Evolutionary conservation across 1,140 invertebrate species (phyloP).

Genomic region (Phymastichus coffea): DNA sequence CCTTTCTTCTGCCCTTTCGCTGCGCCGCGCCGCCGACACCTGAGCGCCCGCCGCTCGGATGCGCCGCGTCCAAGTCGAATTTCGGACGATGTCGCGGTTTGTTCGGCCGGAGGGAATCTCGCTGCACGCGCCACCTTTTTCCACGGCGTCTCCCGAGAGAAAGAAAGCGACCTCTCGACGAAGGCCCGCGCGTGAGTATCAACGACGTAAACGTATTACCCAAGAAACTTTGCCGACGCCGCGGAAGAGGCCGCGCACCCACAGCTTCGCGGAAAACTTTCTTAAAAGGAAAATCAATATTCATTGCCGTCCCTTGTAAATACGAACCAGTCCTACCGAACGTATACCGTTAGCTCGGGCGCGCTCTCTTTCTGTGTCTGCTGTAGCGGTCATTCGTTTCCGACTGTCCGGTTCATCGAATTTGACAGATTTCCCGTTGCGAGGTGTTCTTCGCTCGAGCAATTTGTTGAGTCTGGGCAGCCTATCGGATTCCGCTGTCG

Average conservation of each 20-base stretch:
- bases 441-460: too few species aligned
- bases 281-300: constrained; percentile 24
- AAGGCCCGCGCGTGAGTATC: not conserved
- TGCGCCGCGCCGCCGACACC: not conserved
- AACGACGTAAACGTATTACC: constrained; percentile 6
- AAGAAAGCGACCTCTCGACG: constrained; percentile 9
- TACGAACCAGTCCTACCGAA: too few species aligned
- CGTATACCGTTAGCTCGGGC: too few species aligned
- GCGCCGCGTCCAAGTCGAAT: not conserved
- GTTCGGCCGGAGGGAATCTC: too few species aligned
- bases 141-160: constrained; percentile 15
- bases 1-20: not conserved
- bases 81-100: too few species aligned
- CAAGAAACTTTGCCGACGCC: constrained; percentile 5
- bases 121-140: not conserved
- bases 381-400: too few species aligned
- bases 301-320: constrained; percentile 15
- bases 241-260: not conserved
- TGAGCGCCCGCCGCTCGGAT: not conserved
- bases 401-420: too few species aligned
- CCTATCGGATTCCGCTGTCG: too few species aligned
- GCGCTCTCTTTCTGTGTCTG: too few species aligned
- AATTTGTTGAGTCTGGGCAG: too few species aligned
- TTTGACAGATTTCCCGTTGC: too few species aligned
- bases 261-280: constrained; percentile 15